Conservation (phyloP, 2,888 invertebrate genomes). For the Orchesella flavescens region DNA sequence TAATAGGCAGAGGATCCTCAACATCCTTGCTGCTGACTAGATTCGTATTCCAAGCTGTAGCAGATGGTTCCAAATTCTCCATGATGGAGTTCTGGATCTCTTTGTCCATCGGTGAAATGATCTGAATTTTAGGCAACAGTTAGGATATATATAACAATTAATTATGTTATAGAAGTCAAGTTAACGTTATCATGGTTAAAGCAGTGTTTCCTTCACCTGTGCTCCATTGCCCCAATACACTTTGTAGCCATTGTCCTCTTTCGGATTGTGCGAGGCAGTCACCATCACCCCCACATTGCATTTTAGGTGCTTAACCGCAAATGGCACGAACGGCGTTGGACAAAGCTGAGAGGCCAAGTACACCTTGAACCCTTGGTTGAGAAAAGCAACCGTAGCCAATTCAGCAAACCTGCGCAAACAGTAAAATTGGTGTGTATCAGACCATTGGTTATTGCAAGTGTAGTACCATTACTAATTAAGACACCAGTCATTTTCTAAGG, state of each 20-base stretch:
- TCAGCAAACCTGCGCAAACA: constrained; percentile 84
- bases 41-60: constrained; percentile 85
- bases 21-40: constrained; percentile 80
- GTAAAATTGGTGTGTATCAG: constrained; percentile 54
- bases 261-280: constrained; percentile 96
- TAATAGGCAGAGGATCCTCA: constrained; percentile 37
- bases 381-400: constrained; percentile 88
- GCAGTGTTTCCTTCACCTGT: constrained; percentile 76
- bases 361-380: constrained; percentile 84
- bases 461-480: not conserved
- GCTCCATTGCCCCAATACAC: constrained; percentile 97
- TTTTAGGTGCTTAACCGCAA: constrained; percentile 82
- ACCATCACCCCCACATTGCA: constrained; percentile 93
- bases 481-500: constrained; percentile 2
- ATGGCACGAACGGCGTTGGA: constrained; percentile 96
- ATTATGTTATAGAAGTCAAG: too few relatives aligned
- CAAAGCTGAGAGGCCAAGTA: constrained; percentile 86
- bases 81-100: constrained; percentile 86
- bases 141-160: too few relatives aligned
- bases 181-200: too few relatives aligned
- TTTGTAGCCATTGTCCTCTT: constrained; percentile 97
- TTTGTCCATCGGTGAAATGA: constrained; percentile 92
- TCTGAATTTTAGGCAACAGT: constrained; percentile 77
- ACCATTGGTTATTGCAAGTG: too few relatives aligned
- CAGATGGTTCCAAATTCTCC: constrained; percentile 84